phyloP scores from a whole-genome alignment of 2,113 vertebrate species.

The Brachyistius frenatus region DNA sequence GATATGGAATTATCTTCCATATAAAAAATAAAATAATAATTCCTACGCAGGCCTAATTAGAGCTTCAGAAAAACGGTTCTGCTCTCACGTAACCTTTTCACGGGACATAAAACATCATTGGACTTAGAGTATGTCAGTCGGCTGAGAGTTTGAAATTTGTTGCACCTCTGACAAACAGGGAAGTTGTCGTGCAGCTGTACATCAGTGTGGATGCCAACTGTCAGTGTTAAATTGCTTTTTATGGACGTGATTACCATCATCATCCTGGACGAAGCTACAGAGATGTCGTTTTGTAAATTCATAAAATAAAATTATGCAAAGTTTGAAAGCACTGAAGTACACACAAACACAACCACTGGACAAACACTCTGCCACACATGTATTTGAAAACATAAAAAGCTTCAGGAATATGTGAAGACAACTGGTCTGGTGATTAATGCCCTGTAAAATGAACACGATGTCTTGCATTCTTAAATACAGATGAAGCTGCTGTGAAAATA shows the following conservation, averaged over 20 bases:
- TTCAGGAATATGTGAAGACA: not conserved
- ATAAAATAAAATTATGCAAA: not conserved
- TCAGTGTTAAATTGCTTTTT: not conserved
- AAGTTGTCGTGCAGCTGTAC: not conserved
- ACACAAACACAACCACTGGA: not conserved
- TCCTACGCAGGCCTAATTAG: not conserved
- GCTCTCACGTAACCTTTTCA: not conserved
- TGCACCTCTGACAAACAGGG: not conserved
- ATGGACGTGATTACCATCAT: not conserved
- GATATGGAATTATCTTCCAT: not conserved
- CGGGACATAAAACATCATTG: not conserved
- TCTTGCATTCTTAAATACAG: not conserved
- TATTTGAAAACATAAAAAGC: not conserved
- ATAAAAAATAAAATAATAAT: not conserved
- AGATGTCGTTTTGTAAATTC: slow-evolving; percentile 9
- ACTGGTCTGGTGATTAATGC: not conserved
- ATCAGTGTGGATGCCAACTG: not conserved
- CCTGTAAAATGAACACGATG: not conserved
- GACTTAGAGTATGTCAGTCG: not conserved
- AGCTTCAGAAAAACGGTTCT: not conserved
- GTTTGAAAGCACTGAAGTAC: slow-evolving; percentile 11
- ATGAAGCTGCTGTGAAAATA: not conserved
- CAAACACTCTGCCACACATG: not conserved
- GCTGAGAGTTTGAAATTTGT: not conserved
- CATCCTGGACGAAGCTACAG: not conserved